Conservation (phyloP, 2,888 invertebrate species). For the Pheosia gnoma region DNA sequence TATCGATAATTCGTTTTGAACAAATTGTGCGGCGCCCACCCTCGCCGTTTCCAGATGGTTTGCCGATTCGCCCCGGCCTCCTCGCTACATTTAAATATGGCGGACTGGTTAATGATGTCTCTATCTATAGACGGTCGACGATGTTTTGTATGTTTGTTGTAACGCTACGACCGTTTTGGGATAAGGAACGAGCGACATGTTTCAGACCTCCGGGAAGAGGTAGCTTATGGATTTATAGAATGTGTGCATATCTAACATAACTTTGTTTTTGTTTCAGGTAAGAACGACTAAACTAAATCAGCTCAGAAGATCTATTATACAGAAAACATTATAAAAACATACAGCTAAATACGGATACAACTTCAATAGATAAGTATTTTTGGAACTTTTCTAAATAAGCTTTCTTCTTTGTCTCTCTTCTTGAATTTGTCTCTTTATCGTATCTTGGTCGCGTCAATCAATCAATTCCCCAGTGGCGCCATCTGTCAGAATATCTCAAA, state of each 20-base stretch:
- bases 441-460: conserved; percentile 11
- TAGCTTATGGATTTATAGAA: conserved; percentile 1
- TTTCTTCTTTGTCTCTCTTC: too few species aligned
- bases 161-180: conserved; percentile 13
- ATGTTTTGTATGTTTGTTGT: conserved; percentile 28
- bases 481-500: conserved; percentile 38
- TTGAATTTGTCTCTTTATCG: background rate
- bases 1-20: conserved; percentile 58
- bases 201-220: background rate
- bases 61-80: conserved; percentile 45
- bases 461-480: conserved; percentile 11
- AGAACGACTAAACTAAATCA: conserved; percentile 17
- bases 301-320: too few species aligned
- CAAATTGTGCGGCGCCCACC: conserved; percentile 52
- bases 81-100: conserved; percentile 64
- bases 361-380: too few species aligned
- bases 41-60: conserved; percentile 71
- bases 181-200: background rate
- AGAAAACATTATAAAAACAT: too few species aligned
- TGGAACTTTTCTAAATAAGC: too few species aligned
- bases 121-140: conserved; percentile 24
- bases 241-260: background rate
- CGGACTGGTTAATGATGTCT: conserved; percentile 43
- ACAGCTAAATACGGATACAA: too few species aligned
- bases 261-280: conserved; percentile 59